Evolutionary conservation across 2,797 vertebrate genomes (phyloP).

Genomic region (Hyperoplus lanceolatus): DNA sequence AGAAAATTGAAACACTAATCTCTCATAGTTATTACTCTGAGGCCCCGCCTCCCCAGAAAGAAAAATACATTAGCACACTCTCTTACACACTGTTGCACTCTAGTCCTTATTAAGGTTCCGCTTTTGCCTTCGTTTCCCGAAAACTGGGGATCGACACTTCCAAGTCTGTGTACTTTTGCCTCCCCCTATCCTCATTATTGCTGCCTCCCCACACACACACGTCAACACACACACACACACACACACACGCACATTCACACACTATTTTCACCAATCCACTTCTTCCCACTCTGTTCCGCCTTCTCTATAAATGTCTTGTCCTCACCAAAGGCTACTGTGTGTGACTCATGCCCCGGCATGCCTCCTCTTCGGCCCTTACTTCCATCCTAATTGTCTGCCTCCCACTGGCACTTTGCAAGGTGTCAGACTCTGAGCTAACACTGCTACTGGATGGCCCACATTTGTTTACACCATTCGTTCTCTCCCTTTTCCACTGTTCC

Average conservation of each 20-base stretch:
- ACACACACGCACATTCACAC: conserved; percentile 9
- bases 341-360: conserved; percentile 65
- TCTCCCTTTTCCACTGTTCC: conserved; percentile 2
- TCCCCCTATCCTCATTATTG: conserved; percentile 54
- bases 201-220: conserved; percentile 13
- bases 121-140: conserved; percentile 20
- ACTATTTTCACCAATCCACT: conserved; percentile 57
- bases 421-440: conserved; percentile 51
- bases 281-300: conserved; percentile 59
- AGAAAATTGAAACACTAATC: conserved; percentile 50
- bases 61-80: conserved; percentile 24
- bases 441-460: conserved; percentile 27
- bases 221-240: background rate
- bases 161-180: conserved; percentile 19
- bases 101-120: conserved; percentile 1
- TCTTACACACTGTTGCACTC: conserved; percentile 20
- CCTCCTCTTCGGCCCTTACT: conserved; percentile 57
- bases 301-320: conserved; percentile 58
- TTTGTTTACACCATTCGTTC: conserved; percentile 41
- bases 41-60: background rate
- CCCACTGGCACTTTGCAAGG: conserved; percentile 67
- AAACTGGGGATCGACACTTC: conserved; percentile 7
- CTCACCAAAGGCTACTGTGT: conserved; percentile 57
- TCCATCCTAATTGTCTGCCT: conserved; percentile 76
- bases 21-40: conserved; percentile 48